Conservation (phyloP, 2,113 vertebrate genomes). For the Gopherus evgoodei region DNA sequence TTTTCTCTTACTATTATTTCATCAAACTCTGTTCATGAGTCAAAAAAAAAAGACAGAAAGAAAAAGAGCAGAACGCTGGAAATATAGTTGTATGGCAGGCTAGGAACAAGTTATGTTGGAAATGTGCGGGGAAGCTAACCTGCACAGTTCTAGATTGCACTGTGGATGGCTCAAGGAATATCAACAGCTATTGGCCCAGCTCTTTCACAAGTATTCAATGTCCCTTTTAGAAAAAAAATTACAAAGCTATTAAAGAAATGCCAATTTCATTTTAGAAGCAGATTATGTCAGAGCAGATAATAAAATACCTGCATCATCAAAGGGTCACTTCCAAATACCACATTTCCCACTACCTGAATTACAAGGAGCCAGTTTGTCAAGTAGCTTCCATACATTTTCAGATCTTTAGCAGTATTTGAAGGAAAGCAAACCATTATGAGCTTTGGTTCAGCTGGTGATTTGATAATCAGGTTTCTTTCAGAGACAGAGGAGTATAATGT, state of each 20-base stretch:
- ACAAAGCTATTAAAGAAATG: background rate
- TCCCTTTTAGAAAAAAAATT: background rate
- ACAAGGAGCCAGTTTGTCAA: background rate
- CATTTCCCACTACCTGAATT: background rate
- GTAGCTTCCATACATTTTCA: conserved; percentile 17
- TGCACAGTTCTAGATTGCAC: background rate
- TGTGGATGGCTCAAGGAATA: background rate
- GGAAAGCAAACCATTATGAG: conserved; percentile 77
- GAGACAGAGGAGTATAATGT: conserved; percentile 79
- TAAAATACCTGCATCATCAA: background rate
- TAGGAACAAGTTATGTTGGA: background rate
- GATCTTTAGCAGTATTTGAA: conserved; percentile 39
- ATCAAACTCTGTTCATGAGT: background rate
- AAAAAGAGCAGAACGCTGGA: background rate
- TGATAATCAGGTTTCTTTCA: conserved; percentile 83
- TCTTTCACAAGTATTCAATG: background rate
- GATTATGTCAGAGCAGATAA: background rate
- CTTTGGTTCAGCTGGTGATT: conserved; percentile 77
- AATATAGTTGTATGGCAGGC: background rate
- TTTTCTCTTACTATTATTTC: background rate
- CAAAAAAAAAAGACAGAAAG: background rate
- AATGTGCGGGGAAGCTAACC: background rate
- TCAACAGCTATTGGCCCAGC: background rate
- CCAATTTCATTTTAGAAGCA: background rate
- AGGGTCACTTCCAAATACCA: background rate